Evolutionary conservation across 2,888 invertebrate species (phyloP), one percentile per base, ranked within the genome.

Genomic region (Standfussiana lucernea): DNA sequence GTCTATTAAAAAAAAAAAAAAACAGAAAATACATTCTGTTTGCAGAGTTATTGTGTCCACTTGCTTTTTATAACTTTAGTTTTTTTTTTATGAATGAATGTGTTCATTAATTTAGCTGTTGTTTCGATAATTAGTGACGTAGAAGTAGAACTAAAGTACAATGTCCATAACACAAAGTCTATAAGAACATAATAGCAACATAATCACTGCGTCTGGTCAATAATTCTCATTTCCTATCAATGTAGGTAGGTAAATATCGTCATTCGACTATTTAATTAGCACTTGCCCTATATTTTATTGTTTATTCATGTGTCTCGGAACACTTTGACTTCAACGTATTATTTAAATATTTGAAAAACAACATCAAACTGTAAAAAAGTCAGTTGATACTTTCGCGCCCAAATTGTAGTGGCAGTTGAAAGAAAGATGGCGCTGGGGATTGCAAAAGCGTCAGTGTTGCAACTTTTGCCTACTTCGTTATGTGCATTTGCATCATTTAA

Each of bases 221-320:
- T 68, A 56, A 86, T 84, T 87, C 84, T 78, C 68, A 77, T 84
- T 82, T 73, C 86, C 80, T 87, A 87, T 87, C 85, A 80, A 77
- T 81, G 75, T n/a, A n/a, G 79, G 73, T 75, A 70, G 73, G 75
- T 83, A 83, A 88, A 85, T 74, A 85, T 79, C 62, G 77, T 82
- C 77, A 78, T 80, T 88, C 64, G 70, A 82, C 79, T 84, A 73
- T 86, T 82, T 85, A 86, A 85, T 86, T 85, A 88, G 85, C 78
- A 86, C 85, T 86, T 82, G 88, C 66, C 74, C 85, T 81, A 86
- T 77, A 82, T 86, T 83, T 59, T 59, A 76, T 71, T 86, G 77
- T 83, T 85, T 79, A 86, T 77, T 73, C 24, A 72, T 45, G 74
- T 81, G 86, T 88, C 80, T 79, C 40, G 75, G 68, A 74, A 61